These are phyloP conservation scores for Panthera tigris DNA, from an alignment of 2,113 vertebrate species.

Conservation along the genomic window DNA sequence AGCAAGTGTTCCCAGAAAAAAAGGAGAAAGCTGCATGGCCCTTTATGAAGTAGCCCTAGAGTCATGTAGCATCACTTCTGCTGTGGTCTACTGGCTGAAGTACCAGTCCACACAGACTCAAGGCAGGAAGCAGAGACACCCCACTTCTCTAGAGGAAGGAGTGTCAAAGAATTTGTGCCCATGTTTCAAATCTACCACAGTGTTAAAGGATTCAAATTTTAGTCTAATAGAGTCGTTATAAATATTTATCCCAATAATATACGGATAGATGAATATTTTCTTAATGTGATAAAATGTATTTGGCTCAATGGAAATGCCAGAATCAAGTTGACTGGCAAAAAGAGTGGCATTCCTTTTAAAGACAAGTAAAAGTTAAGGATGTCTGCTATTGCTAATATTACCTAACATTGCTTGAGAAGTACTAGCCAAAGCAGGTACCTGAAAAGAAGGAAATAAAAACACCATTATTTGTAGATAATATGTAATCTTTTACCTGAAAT, in stretches of 20 bases:
- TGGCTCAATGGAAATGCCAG: neutral
- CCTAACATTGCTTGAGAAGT: neutral
- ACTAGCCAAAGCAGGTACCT: neutral
- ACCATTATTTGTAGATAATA: neutral
- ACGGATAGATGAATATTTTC: neutral
- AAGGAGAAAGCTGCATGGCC: neutral
- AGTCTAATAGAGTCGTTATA: neutral
- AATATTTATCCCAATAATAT: neutral
- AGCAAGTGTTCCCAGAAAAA: neutral
- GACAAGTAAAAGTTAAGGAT: neutral
- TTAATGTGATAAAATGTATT: neutral
- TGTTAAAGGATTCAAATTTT: neutral
- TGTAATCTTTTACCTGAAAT: neutral
- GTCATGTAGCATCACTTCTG: neutral
- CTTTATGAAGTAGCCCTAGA: neutral
- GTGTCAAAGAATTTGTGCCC: neutral
- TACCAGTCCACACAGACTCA: neutral
- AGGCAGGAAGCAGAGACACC: neutral
- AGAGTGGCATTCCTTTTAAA: neutral
- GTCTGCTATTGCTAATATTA: neutral
- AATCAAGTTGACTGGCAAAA: neutral
- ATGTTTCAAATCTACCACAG: neutral
- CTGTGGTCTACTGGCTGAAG: neutral
- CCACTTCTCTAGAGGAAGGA: neutral
- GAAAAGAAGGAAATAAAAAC: neutral